These are phyloP conservation scores for Calliopum simillimum DNA, from an alignment of 2,888 invertebrate species.

Conservation along the genomic window DNA sequence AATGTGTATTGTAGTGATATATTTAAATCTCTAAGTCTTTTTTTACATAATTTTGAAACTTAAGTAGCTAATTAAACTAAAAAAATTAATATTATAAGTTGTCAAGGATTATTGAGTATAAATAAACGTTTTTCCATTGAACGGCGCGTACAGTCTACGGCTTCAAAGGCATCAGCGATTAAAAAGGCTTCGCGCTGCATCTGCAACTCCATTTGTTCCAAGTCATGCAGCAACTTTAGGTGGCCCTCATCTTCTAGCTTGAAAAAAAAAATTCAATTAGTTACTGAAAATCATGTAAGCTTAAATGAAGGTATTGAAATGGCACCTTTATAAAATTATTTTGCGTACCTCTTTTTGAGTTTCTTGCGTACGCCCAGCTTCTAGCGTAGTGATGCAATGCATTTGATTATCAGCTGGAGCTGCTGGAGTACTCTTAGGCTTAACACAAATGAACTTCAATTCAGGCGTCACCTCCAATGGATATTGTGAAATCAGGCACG, in stretches of 20 bases:
- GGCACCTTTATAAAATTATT: conserved; percentile 1
- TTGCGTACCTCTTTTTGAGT: conserved; percentile 8
- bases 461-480: neutral
- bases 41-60: too few species aligned
- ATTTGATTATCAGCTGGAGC: neutral
- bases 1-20: too few species aligned
- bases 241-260: conserved; percentile 51
- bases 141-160: conserved; percentile 49
- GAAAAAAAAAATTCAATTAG: neutral
- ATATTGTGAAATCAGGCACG: neutral
- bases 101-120: neutral
- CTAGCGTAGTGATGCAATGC: neutral
- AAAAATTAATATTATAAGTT: neutral
- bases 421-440: neutral
- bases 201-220: conserved; percentile 46
- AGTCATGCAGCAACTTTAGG: conserved; percentile 41
- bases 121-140: neutral
- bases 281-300: too few species aligned
- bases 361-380: neutral
- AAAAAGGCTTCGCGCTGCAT: conserved; percentile 48
- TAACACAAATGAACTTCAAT: neutral
- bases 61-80: too few species aligned
- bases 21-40: too few species aligned
- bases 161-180: conserved; percentile 52
- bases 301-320: neutral